Conservation (phyloP, 2,888 invertebrate species). For the Teleiodes luculella region DNA sequence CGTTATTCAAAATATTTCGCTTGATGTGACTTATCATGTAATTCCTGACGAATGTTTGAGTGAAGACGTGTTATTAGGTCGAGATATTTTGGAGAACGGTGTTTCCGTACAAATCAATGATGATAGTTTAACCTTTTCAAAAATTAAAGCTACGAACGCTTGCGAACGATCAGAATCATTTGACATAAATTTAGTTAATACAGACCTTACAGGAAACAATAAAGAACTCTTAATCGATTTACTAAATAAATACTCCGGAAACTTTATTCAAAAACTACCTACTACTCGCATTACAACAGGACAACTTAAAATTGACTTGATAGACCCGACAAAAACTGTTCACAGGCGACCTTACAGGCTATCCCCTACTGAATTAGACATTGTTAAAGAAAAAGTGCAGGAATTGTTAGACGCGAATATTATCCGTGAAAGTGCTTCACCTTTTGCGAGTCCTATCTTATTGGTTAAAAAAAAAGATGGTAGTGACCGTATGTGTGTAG, state of each 20-base stretch:
- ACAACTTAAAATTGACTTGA: background rate
- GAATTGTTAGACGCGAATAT: background rate
- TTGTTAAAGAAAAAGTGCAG: background rate
- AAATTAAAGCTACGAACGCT: background rate
- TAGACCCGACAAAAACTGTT: too few relatives aligned
- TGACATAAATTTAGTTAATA: background rate
- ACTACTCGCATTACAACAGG: background rate
- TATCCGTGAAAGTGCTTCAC: slow-evolving; percentile 4
- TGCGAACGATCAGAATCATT: background rate
- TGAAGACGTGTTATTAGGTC: too few relatives aligned
- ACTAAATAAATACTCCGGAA: background rate
- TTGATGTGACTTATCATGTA: background rate
- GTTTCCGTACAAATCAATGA: background rate
- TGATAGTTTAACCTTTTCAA: background rate
- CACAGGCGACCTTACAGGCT: background rate
- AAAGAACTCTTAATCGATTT: background rate
- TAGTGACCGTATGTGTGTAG: slow-evolving; percentile 3
- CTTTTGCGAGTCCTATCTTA: too few relatives aligned
- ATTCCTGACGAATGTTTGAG: too few relatives aligned
- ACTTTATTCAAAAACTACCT: background rate
- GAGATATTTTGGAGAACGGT: background rate
- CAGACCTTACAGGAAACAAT: background rate
- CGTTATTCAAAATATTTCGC: background rate
- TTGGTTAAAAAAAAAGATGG: background rate
- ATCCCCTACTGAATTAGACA: background rate